A percentile compares a stretch with the other conserved stretches of the same genome.
Conservation (phyloP, 2,888 invertebrate species). For the Lacanobia wlatinum region DNA sequence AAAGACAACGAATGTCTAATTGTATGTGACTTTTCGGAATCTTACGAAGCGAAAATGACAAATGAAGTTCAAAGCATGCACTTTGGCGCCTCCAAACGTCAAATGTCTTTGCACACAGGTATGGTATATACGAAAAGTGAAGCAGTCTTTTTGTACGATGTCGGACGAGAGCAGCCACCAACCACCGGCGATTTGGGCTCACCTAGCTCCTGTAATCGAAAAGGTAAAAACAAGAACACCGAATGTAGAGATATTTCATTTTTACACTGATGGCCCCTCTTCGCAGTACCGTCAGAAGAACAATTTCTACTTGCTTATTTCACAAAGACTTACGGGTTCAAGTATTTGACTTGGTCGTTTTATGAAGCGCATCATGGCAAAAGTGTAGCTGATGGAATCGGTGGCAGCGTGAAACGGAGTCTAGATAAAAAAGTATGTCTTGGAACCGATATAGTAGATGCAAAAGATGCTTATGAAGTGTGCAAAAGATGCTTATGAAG, state of each 20-base stretch:
- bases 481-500: conserved; percentile 28
- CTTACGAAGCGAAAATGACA: too few relatives aligned
- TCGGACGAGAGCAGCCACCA: too few relatives aligned
- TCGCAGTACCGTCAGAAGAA: conserved; percentile 38
- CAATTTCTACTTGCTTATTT: conserved; percentile 20
- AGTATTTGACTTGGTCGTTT: conserved; percentile 25
- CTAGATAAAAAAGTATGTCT: conserved; percentile 31
- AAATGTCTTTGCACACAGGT: too few relatives aligned
- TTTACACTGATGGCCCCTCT: conserved; percentile 26
- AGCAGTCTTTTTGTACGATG: too few relatives aligned
- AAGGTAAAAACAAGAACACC: conserved; percentile 20
- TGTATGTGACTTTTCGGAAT: too few relatives aligned
- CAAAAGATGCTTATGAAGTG: conserved; percentile 30
- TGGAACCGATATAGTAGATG: conserved; percentile 35
- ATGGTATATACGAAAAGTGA: too few relatives aligned
- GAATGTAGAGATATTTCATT: conserved; percentile 29
- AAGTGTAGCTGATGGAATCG: conserved; percentile 34
- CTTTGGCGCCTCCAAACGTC: too few relatives aligned
- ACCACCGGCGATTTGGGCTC: too few relatives aligned
- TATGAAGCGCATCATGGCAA: conserved; percentile 29
- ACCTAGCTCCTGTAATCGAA: conserved; percentile 8
- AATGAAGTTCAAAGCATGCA: too few relatives aligned
- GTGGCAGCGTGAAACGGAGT: conserved; percentile 27
- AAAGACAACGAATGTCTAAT: too few relatives aligned
- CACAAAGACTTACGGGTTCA: conserved; percentile 12